Conservation (phyloP, 2,888 invertebrate species). For the Dorcus hopei region DNA sequence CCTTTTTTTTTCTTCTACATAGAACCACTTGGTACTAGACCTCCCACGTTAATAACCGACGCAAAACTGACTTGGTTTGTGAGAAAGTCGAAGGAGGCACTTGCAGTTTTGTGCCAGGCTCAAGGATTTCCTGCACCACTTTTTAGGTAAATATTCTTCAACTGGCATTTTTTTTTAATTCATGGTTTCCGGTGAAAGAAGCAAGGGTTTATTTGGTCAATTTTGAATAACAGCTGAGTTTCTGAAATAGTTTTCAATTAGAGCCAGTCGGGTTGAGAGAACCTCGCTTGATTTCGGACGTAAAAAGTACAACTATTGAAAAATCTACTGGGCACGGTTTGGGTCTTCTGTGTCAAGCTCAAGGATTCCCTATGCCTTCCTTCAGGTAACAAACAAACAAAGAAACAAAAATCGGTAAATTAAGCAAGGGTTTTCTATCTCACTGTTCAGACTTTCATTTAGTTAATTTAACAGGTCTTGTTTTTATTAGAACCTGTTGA, state of each 20-base stretch:
- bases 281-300: conserved; percentile 42
- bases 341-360: conserved; percentile 64
- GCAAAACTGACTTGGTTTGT: conserved; percentile 64
- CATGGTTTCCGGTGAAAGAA: not conserved
- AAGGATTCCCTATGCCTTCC: conserved; percentile 61
- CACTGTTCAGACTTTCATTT: not conserved
- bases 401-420: no score
- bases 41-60: conserved; percentile 61
- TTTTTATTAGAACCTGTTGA: conserved; percentile 42
- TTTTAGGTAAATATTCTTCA: conserved; percentile 58
- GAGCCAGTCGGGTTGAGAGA: conserved; percentile 17
- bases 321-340: conserved; percentile 23
- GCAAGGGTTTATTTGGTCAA: not conserved
- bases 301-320: conserved; percentile 37
- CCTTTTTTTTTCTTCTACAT: conserved; percentile 22
- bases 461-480: conserved; percentile 19
- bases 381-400: conserved; percentile 52
- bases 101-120: conserved; percentile 70
- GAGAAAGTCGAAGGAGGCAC: conserved; percentile 50
- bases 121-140: conserved; percentile 73
- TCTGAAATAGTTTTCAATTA: not conserved
- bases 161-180: not conserved
- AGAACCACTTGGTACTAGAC: conserved; percentile 60
- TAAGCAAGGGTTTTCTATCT: not conserved
- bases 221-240: not conserved